Evolutionary conservation across 2,888 invertebrate genomes (phyloP), one percentile per base, ranked within the genome.

Genomic region (Prosopocoilus inquinatus): DNA sequence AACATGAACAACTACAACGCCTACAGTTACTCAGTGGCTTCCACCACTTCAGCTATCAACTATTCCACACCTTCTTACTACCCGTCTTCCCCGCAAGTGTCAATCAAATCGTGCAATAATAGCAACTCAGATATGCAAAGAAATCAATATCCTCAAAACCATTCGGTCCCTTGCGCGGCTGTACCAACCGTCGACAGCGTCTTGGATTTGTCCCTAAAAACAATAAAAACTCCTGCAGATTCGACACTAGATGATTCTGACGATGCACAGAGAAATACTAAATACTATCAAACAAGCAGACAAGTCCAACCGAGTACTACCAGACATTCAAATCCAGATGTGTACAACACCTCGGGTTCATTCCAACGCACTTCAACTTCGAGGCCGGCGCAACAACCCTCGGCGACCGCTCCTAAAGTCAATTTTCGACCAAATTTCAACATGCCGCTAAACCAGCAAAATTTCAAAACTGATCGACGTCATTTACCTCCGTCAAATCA

Each of bases 191-290:
- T 57, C 12, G 57, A 57, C 39, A 57, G 53, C 46, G 57, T 57
- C 8, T 20, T 94, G 57, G 94, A 94, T 78, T 80, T 94, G 50
- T 94, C 94, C 0, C 91, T 94, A 44, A 93, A 94, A 75, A 94
- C 93, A 1, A 88, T 94, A 0, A 87, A 91, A 72, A 92, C 92
- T 48, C 88, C 91, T 2, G 92, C 94, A 0, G 93, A 94, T 76
- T 93, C 93, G 0, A 93, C 94, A 1, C 88, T 90, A 9, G 84
- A 84, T 68, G 87, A 88, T 67, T 84, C 85, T 51, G 75, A 79
- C 9, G 85, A 85, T 67, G 79, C 79, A 11, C 70, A 72, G 11
- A 59, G 63, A 33, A 56, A 67, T 35, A 62, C 63, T 15, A 70
- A 70, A 49, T 69, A 69, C 50, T 68, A 70, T 58, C 35, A 28